Evolutionary conservation across 2,797 vertebrate genomes (phyloP).

Genomic region (Octomys mimax): DNA sequence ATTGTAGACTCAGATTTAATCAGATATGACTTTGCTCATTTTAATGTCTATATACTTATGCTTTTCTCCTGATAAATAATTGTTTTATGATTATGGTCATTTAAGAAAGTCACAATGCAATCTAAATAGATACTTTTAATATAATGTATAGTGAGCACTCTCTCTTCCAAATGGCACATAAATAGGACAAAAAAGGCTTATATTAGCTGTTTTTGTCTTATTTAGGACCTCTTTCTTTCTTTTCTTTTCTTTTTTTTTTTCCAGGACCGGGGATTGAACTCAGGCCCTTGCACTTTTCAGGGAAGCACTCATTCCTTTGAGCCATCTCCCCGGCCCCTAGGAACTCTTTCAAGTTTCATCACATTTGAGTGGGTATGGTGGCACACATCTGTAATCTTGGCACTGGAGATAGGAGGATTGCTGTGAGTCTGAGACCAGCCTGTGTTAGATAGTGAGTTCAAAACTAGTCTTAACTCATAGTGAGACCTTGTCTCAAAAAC

Average conservation of each 20-base stretch:
- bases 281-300: no score
- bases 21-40: neutral
- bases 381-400: neutral
- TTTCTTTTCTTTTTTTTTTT: no score
- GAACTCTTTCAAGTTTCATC: conserved; percentile 33
- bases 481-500: neutral
- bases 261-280: no score
- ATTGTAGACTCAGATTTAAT: neutral
- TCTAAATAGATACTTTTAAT: neutral
- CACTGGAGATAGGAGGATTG: neutral
- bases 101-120: conserved; percentile 7
- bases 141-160: neutral
- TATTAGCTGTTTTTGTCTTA: neutral
- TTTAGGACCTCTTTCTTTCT: neutral
- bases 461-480: neutral
- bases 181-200: neutral
- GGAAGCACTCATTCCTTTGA: no score
- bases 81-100: neutral
- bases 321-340: neutral
- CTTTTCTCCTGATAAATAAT: conserved; percentile 7
- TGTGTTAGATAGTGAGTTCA: neutral
- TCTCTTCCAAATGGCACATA: conserved; percentile 3
- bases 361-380: neutral
- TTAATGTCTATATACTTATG: neutral
- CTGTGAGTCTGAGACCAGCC: neutral